phyloP scores from a whole-genome alignment of 1,140 invertebrate species.

The Matsumurasca onukii region DNA sequence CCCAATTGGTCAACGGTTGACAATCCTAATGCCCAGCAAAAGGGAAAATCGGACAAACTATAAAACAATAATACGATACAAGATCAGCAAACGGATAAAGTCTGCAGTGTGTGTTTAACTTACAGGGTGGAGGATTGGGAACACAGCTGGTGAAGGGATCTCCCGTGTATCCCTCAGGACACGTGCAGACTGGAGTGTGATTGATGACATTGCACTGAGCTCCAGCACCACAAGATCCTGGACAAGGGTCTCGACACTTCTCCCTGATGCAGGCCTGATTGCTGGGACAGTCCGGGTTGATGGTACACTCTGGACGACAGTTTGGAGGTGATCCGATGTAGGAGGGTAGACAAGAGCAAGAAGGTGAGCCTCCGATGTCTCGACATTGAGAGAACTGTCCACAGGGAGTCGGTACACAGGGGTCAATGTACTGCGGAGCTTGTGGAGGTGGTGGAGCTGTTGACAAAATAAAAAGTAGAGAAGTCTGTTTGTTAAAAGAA shows the following conservation, averaged over 20 bases:
- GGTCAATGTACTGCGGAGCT: slow-evolving; percentile 51
- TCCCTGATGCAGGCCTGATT: slow-evolving; percentile 62
- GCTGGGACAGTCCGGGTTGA: slow-evolving; percentile 63
- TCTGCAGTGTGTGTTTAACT: slow-evolving; percentile 36
- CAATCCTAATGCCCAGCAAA: too few relatives aligned
- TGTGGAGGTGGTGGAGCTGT: slow-evolving; percentile 39
- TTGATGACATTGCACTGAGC: slow-evolving; percentile 63
- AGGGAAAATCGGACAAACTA: too few relatives aligned
- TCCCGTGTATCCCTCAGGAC: slow-evolving; percentile 64
- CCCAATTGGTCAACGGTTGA: too few relatives aligned
- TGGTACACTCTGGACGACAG: slow-evolving; percentile 67
- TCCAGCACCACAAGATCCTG: slow-evolving; percentile 67
- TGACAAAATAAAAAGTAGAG: too few relatives aligned
- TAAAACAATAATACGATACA: too few relatives aligned
- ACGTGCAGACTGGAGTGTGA: slow-evolving; percentile 64
- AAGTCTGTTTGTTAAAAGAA: too few relatives aligned
- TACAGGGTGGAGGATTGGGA: slow-evolving; percentile 55
- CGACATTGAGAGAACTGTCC: slow-evolving; percentile 67
- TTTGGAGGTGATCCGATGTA: slow-evolving; percentile 69
- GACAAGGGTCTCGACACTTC: slow-evolving; percentile 69
- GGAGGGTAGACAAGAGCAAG: slow-evolving; percentile 62
- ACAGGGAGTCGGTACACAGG: slow-evolving; percentile 67
- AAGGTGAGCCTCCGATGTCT: slow-evolving; percentile 55
- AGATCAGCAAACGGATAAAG: too few relatives aligned
- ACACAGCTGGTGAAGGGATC: slow-evolving; percentile 67